These are phyloP conservation scores for Pipistrellus kuhlii DNA, from an alignment of 2,797 vertebrate species.

Conservation along the genomic window DNA sequence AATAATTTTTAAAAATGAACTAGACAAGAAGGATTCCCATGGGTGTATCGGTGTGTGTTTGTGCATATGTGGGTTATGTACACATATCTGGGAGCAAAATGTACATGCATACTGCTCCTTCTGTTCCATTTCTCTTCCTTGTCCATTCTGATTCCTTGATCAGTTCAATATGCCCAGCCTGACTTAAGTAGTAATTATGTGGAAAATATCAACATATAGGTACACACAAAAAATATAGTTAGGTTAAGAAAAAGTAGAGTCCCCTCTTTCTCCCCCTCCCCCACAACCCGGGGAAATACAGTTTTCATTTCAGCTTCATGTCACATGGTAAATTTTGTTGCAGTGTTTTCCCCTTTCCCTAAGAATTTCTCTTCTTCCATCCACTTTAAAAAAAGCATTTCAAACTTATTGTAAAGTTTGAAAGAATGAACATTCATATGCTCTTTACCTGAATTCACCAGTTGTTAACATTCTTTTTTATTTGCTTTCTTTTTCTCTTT, in stretches of 20 bases:
- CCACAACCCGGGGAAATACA: not conserved
- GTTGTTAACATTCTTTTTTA: conserved; percentile 26
- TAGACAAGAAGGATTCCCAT: not conserved
- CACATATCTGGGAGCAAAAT: not conserved
- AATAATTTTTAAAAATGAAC: not conserved
- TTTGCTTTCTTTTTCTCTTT: not conserved
- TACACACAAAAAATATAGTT: not conserved
- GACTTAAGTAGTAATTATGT: not conserved
- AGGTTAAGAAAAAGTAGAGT: conserved; percentile 26
- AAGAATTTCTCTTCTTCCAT: not conserved
- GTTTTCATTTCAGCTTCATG: conserved; percentile 14
- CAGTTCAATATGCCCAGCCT: not conserved
- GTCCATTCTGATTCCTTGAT: not conserved
- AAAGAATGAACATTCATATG: not conserved
- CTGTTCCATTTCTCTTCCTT: not conserved
- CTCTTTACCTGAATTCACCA: not conserved
- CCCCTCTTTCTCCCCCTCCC: no score
- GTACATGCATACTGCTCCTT: not conserved
- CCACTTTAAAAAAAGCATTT: not conserved
- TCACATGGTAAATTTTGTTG: not conserved
- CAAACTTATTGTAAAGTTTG: not conserved
- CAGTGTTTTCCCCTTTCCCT: not conserved
- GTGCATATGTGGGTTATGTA: not conserved
- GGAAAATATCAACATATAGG: conserved; percentile 10
- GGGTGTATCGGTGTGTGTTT: not conserved